Evolutionary conservation across 2,113 vertebrate species (phyloP).

Genomic region (Hoplias malabaricus): DNA sequence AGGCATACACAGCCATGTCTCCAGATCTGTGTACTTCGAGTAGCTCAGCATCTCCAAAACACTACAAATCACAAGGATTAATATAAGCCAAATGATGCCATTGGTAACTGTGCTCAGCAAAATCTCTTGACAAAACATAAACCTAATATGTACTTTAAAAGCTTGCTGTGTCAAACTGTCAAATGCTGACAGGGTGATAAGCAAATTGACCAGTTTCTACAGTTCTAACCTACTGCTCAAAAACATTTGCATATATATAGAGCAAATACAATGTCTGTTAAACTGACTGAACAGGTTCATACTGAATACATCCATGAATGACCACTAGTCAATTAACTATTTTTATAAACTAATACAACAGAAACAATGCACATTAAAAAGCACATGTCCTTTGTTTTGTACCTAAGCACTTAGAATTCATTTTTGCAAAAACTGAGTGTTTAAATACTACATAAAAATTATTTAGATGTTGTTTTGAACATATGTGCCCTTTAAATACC

Average conservation of each 20-base stretch:
- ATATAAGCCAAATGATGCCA: neutral
- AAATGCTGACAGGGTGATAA: too few relatives aligned
- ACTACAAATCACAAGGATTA: conserved; percentile 51
- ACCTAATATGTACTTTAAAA: too few relatives aligned
- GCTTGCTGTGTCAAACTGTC: too few relatives aligned
- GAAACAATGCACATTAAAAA: neutral
- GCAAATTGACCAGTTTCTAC: too few relatives aligned
- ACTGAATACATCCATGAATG: neutral
- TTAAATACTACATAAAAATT: too few relatives aligned
- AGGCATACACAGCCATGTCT: conserved; percentile 81
- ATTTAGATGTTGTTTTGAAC: too few relatives aligned
- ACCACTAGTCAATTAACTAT: neutral
- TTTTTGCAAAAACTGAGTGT: too few relatives aligned
- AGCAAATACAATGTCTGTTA: neutral
- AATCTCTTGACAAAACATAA: too few relatives aligned
- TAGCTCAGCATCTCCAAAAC: conserved; percentile 80
- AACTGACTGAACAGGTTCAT: neutral
- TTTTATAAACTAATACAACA: neutral
- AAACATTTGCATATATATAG: neutral
- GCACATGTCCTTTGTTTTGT: too few relatives aligned
- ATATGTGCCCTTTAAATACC: too few relatives aligned
- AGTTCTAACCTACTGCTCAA: neutral
- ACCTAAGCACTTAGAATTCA: too few relatives aligned
- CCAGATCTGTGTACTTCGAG: conserved; percentile 77
- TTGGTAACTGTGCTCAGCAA: too few relatives aligned